Base-by-base conservation (phyloP, 1,140 invertebrate species). In the Drosophila tani region DNA sequence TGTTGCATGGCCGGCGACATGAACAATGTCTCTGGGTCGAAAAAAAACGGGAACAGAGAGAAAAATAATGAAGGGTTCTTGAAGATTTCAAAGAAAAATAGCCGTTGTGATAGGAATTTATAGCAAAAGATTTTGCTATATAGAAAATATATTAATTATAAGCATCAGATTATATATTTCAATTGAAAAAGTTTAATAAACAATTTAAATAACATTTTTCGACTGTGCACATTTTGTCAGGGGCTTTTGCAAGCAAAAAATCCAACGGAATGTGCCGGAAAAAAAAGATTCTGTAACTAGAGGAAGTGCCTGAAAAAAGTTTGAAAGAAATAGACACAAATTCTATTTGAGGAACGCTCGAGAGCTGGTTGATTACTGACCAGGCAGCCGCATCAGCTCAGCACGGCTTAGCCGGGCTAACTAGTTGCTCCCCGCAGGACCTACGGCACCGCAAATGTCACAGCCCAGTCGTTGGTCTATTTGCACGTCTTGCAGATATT, bases 401-500 rank as follows among this genome's bases (percentile, higher is more conserved):
- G 67, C 29, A 46, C 49, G 40, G 21, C 63, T 67, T 38, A 67
- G n/a, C n/a, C 43, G 0, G 59, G 32, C 43, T 55, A 46, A 68
- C 63, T 46, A 55, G 67, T 38, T 24, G 29, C 38, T 29, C 32
- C 21, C 14, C n/a, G 32, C 29, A 19, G 51, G 66, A 32, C 24
- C 27, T 24, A 35, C 17, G 27, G 27, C 53, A 32, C 17, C 65
- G 77, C 45, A 77, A 83, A 83, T 87, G 84, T 77, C 80, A 77
- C 60, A 74, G 82, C 56, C 57, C 57, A 45, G 24, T 55, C 40
- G 41, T 14, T 56, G 57, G 58, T 27, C 84, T 68, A 88, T 83
- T 87, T 81, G 84, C 83, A 87, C 83, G 83, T 88, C 71, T 83
- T 83, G 83, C 67, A 45, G 60, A 70, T 80, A 82, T 74, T 87